A percentile compares a stretch with the other conserved stretches of the same genome.
Evolutionary conservation across 92 coral and sea anemone genomes (phyloP).

Genomic region (Nematostella vectensis): DNA sequence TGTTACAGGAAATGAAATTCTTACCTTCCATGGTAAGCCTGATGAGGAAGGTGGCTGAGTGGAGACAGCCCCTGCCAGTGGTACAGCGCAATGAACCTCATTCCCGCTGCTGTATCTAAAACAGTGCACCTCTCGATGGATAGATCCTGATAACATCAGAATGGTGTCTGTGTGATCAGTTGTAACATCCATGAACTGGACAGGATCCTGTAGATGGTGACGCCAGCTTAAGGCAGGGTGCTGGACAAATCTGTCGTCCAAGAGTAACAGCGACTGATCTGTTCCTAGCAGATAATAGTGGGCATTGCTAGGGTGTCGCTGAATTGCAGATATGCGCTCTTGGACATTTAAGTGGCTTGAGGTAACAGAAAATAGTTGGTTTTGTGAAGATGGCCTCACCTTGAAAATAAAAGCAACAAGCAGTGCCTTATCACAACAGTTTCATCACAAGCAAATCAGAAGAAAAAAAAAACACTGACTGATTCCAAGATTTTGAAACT

Average conservation of each 20-base stretch:
- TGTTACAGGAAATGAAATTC: not conserved
- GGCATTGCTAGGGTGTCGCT: slow-evolving; percentile 62
- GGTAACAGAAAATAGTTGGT: slow-evolving; percentile 59
- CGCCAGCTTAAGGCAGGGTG: slow-evolving; percentile 90
- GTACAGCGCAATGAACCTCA: slow-evolving; percentile 3
- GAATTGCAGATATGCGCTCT: slow-evolving; percentile 73
- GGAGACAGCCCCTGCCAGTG: not conserved
- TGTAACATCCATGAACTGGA: slow-evolving; percentile 54
- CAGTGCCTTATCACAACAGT: not conserved
- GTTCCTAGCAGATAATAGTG: slow-evolving; percentile 78
- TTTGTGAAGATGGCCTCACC: slow-evolving; percentile 38
- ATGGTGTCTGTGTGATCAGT: slow-evolving; percentile 42
- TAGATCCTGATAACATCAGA: slow-evolving; percentile 64
- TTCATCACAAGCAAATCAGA: too few relatives aligned
- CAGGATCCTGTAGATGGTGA: slow-evolving; percentile 68
- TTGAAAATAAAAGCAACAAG: slow-evolving; percentile 9
- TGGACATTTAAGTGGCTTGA: slow-evolving; percentile 58
- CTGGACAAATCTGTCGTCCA: slow-evolving; percentile 81
- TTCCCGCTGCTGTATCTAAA: slow-evolving; percentile 52
- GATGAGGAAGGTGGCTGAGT: slow-evolving; percentile 72
- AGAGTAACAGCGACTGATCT: slow-evolving; percentile 69
- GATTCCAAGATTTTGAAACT: too few relatives aligned
- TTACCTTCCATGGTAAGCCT: slow-evolving; percentile 85
- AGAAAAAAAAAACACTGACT: too few relatives aligned
- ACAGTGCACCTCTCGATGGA: slow-evolving; percentile 70